These are phyloP conservation scores for Pachymerium ferrugineum DNA, from an alignment of 2,888 invertebrate species.

Conservation along the genomic window DNA sequence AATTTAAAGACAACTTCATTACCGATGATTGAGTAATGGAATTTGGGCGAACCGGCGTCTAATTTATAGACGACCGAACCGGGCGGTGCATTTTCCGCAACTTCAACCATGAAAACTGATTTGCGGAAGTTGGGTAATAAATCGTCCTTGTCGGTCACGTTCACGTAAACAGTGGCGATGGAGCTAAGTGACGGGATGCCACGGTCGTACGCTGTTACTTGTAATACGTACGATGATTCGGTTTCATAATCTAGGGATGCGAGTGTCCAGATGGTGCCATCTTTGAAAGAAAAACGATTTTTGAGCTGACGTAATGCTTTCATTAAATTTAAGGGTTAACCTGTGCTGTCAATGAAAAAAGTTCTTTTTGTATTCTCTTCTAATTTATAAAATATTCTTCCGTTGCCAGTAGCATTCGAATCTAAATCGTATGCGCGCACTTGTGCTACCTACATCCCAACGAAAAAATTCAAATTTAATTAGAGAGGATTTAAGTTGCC, in stretches of 20 bases:
- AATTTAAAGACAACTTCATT: slow-evolving; percentile 35
- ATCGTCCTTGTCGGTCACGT: slow-evolving; percentile 43
- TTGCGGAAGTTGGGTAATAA: slow-evolving; percentile 42
- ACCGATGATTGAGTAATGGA: slow-evolving; percentile 42
- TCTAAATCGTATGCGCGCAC: slow-evolving; percentile 80
- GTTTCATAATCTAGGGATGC: slow-evolving; percentile 66
- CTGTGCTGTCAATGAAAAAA: slow-evolving; percentile 74
- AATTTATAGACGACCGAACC: slow-evolving; percentile 41
- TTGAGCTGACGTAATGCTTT: too few relatives aligned
- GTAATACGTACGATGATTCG: slow-evolving; percentile 63
- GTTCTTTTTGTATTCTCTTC: slow-evolving; percentile 50
- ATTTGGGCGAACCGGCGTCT: slow-evolving; percentile 42
- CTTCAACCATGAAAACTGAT: slow-evolving; percentile 41
- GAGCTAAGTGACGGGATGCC: slow-evolving; percentile 77
- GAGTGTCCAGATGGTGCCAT: slow-evolving; percentile 71
- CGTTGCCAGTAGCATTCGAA: slow-evolving; percentile 79
- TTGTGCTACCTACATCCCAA: slow-evolving; percentile 55
- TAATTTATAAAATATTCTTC: slow-evolving; percentile 70
- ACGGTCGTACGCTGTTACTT: slow-evolving; percentile 75
- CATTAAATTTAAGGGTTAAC: too few relatives aligned
- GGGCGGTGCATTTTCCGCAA: slow-evolving; percentile 41
- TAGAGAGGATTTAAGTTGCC: background rate
- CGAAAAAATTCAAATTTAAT: background rate
- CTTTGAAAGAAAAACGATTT: slow-evolving; percentile 46
- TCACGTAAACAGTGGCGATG: slow-evolving; percentile 55